Base-by-base conservation (phyloP, 2,797 vertebrate species). In the Diceros bicornis region DNA sequence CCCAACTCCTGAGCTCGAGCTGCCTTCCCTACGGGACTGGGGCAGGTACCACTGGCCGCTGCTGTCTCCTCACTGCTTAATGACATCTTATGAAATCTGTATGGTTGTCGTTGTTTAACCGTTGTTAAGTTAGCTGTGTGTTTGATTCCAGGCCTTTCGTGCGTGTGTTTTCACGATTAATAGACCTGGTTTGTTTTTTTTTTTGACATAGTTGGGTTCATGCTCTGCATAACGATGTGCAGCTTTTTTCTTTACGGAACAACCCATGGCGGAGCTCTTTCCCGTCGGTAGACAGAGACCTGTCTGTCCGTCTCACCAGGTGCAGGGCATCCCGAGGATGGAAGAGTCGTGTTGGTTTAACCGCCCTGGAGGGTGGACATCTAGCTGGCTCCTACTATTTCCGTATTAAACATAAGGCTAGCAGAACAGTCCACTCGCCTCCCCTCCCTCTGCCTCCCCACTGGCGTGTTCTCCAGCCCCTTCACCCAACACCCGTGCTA, bases 311-410 rank as follows among this genome's bases (percentile, higher is more conserved):
- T n/a, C 20, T 50, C 21, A 34, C 10, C 57, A 62, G 74, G 17
- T 37, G 4, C 62, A 68, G 12, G 7, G 20, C 66, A 6, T 13
- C 81, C 50, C 25, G 5, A 13, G 29, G 34, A 66, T 32, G 32
- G 3, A 16, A 11, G 14, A 64, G 4, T 44, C 34, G 1, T 10
- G 0, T 4, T 2, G 47, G 8, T 32, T 25, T 16, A 16, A 32
- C 74, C 4, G 44, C 20, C 77, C 27, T 6, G 1, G 23, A 2
- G 23, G 34, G 14, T 14, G 59, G 88, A 21, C 17, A 7, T 21
- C 59, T 55, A 81, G 81, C 27, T 55, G 4, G 27, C 17, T 13
- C 72, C 55, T 6, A 61, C 32, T 29, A n/a, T 79, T 62, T 47
- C 32, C 0, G 1, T 34, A 68, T 37, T 29, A 64, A 3, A 21